Percentiles rank a stretch among this genome's conserved stretches.
These are phyloP conservation scores for Coregonus sp. DNA, from an alignment of 2,797 vertebrate species.

Conservation along the genomic window DNA sequence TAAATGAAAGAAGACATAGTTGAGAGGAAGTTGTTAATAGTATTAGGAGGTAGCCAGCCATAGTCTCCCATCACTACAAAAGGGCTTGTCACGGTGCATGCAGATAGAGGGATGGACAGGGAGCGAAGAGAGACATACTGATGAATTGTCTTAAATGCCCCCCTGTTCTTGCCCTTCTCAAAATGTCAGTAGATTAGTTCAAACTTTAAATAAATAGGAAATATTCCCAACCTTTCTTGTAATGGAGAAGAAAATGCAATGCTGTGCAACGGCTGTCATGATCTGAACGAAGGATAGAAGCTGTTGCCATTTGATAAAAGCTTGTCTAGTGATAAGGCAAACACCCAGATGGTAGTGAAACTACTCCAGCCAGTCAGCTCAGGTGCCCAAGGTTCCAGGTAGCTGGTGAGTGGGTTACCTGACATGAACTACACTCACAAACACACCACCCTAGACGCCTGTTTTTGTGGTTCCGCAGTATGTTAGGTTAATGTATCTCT, in stretches of 20 bases:
- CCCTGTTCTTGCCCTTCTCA: too few relatives aligned
- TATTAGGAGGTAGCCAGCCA: too few relatives aligned
- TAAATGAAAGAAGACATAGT: too few relatives aligned
- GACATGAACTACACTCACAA: not conserved
- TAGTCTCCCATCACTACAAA: too few relatives aligned
- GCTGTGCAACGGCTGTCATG: not conserved
- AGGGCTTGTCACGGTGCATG: too few relatives aligned
- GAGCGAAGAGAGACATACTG: too few relatives aligned
- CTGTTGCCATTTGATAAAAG: not conserved
- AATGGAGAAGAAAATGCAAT: too few relatives aligned
- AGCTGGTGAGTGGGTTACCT: not conserved
- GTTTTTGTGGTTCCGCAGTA: slow-evolving; percentile 30
- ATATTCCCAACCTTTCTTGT: not conserved
- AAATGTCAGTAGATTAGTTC: not conserved
- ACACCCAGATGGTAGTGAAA: not conserved
- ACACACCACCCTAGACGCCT: slow-evolving; percentile 19
- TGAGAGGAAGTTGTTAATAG: too few relatives aligned
- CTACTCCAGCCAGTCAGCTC: not conserved
- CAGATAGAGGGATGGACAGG: not conserved
- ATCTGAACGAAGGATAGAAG: not conserved
- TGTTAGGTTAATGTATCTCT: not conserved
- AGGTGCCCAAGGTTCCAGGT: too few relatives aligned
- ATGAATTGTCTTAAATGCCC: too few relatives aligned
- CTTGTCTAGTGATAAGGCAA: not conserved
- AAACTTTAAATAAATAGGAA: not conserved